Base-by-base conservation (phyloP, 2,797 vertebrate species). In the Arrhamphus sclerolepis region DNA sequence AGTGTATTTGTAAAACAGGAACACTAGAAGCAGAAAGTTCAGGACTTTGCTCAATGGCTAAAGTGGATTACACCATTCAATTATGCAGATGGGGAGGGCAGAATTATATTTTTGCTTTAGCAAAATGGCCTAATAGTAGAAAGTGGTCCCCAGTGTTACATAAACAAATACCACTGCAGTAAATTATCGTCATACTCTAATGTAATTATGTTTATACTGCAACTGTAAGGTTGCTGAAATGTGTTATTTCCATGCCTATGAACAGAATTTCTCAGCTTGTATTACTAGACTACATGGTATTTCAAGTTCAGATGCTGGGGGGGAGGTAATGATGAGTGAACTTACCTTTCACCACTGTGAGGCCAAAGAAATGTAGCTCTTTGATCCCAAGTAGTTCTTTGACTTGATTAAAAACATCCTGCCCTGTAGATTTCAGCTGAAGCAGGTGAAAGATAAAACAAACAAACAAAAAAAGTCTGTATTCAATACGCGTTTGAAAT, bases 301-400 rank as follows among this genome's bases (percentile, higher is more conserved):
- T 34, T 34, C 31, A 34, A 11, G 13, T 34, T 13, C 31, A 34
- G 31, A 38, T 38, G 13, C 34, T 14, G 34, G 28, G 26, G 54
- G 17, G 24, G 19, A 28, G 19, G 7, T 4, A 38, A 0, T 4
- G 24, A 44, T 17, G 26, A 60, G 39, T 19, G 48, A 55, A 73
- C 94, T 94, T 89, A 97, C 96, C 93, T 81, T 89, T 95, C 67
- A 98, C 89, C 73, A 97, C 86, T 18, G 95, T 96, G 75, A 98
- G 92, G 71, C 96, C 95, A 55, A 98, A 97, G 84, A 95, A 93
- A 85, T 93, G 92, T 62, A 95, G 86, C 53, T 96, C 95, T 85
- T 93, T 93, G 77, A 97, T 90, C 83, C 93, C 90, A 22, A 94
- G 86, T 69, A 82, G 57, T 63, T 94, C 92, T 11, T 92, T 93